Evolutionary conservation across 2,113 vertebrate genomes (phyloP).

Genomic region (Alethe castanea): DNA sequence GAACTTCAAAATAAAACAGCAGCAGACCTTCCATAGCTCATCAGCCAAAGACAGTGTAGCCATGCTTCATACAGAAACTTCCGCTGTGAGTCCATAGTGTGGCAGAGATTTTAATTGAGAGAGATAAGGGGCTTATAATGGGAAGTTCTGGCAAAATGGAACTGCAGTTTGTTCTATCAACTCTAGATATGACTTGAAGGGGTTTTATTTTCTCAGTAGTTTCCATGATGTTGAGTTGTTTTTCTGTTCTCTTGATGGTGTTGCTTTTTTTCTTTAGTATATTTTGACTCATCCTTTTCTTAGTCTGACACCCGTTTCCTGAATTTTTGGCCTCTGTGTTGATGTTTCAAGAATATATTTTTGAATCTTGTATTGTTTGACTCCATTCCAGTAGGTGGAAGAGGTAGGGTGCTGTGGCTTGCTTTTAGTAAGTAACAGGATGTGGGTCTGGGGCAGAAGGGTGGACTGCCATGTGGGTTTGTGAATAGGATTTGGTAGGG

Average conservation of each 20-base stretch:
- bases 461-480: neutral
- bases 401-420: conserved; percentile 6
- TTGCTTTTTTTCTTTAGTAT: neutral
- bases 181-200: conserved; percentile 38
- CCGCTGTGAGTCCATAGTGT: neutral
- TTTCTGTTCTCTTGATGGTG: neutral
- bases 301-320: conserved; percentile 18
- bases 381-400: conserved; percentile 6
- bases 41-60: neutral
- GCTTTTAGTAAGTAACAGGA: conserved; percentile 45
- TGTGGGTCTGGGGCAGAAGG: conserved; percentile 13
- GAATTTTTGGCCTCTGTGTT: conserved; percentile 2
- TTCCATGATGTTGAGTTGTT: conserved; percentile 34
- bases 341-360: conserved; percentile 13
- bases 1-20: neutral
- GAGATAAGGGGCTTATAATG: neutral
- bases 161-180: neutral
- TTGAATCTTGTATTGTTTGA: conserved; percentile 19
- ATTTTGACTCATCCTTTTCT: conserved; percentile 55
- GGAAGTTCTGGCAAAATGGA: neutral
- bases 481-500: neutral
- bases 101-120: neutral
- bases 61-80: neutral
- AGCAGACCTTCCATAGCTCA: neutral
- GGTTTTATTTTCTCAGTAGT: conserved; percentile 31